Evolutionary conservation across 2,113 vertebrate genomes (phyloP).

Genomic region (Lophochroa leadbeateri): DNA sequence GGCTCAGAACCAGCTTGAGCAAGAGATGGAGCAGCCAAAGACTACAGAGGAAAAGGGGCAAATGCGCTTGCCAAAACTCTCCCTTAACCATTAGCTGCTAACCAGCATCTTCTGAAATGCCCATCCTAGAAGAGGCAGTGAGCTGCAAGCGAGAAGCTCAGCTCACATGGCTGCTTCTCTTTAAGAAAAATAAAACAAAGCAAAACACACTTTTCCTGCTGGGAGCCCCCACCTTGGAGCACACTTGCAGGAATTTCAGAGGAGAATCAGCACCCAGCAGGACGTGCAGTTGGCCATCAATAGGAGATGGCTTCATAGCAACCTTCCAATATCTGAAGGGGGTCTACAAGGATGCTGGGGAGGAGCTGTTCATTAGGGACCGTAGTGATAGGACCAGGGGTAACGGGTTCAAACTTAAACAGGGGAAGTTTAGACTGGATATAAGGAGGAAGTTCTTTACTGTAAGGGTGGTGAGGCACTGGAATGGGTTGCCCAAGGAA

Average conservation of each 20-base stretch:
- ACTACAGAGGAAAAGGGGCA: neutral
- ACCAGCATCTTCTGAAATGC: neutral
- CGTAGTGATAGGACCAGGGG: neutral
- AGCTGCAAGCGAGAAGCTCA: neutral
- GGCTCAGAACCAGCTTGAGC: neutral
- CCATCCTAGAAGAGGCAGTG: neutral
- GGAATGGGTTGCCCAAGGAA: too few species aligned
- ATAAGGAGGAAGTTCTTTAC: neutral
- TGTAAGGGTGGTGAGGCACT: neutral
- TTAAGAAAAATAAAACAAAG: neutral
- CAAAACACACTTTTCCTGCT: neutral
- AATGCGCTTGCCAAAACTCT: neutral
- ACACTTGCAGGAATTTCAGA: neutral
- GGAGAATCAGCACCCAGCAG: neutral
- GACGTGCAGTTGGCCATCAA: rapidly evolving
- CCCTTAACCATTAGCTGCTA: neutral
- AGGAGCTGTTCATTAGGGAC: neutral
- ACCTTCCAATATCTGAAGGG: neutral
- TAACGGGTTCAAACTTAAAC: neutral
- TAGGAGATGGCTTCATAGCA: neutral
- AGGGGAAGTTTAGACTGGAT: neutral
- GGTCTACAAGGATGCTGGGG: neutral
- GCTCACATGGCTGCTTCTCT: neutral
- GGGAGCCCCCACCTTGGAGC: neutral
- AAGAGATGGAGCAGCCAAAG: neutral